Evolutionary conservation across 2,888 invertebrate species (phyloP).

Genomic region (Orchestes rusci): DNA sequence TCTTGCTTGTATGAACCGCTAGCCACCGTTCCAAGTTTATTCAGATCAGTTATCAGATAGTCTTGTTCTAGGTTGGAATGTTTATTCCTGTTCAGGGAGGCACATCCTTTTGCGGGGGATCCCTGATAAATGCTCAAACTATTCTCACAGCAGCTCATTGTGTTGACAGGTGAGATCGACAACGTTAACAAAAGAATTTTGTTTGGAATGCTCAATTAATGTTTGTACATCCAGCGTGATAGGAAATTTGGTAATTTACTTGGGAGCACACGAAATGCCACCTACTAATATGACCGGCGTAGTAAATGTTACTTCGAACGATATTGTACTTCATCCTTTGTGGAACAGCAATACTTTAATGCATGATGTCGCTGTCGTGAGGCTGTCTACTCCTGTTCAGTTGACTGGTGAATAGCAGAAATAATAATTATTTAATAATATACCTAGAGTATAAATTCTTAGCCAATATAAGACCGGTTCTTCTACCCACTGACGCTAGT

Average conservation of each 20-base stretch:
- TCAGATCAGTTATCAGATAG: no score
- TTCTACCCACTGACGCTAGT: slow-evolving; percentile 35
- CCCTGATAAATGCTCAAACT: slow-evolving; percentile 24
- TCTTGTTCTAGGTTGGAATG: slow-evolving; percentile 10
- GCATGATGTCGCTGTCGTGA: slow-evolving; percentile 45
- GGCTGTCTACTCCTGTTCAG: slow-evolving; percentile 33
- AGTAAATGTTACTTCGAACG: slow-evolving; percentile 31
- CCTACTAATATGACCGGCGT: slow-evolving; percentile 29
- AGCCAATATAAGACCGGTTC: slow-evolving; percentile 32
- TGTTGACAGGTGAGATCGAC: slow-evolving; percentile 24
- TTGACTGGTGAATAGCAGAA: slow-evolving; percentile 36
- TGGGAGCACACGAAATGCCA: slow-evolving; percentile 35
- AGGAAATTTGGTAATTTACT: slow-evolving; percentile 20
- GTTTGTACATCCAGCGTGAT: neutral
- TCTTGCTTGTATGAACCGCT: no score
- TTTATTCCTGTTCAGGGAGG: slow-evolving; percentile 8
- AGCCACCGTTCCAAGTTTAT: no score
- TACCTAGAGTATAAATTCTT: no score
- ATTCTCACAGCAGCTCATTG: slow-evolving; percentile 32
- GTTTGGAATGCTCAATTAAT: neutral
- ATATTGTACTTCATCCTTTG: slow-evolving; percentile 39
- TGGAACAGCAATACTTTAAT: slow-evolving; percentile 35
- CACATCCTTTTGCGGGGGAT: slow-evolving; percentile 30
- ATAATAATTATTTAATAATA: neutral
- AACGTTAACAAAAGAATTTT: neutral